Evolutionary conservation across 2,888 invertebrate genomes (phyloP), one percentile per base, ranked within the genome.

Genomic region (Archips crataeganus): DNA sequence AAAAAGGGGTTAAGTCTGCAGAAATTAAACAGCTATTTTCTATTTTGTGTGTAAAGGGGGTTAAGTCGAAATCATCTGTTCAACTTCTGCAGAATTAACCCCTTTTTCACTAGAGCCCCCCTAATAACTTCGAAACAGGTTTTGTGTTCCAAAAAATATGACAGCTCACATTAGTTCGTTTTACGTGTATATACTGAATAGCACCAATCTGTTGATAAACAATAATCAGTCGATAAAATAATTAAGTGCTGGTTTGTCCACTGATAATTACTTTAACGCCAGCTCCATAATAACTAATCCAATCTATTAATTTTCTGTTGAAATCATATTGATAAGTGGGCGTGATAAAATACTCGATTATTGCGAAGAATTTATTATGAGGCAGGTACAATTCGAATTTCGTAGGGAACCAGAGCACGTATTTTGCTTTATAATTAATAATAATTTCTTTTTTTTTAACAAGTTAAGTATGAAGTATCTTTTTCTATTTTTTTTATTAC

Each of bases 121-220:
- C 0, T 42, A 9, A 9, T 62, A 15, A 10, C 15, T 15, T 39
- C 36, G n/a, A 49, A 49, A n/a, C 3, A 15, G 23, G 36, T 36
- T 34, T 59, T 60, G 36, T 32, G 57, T 11, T 32, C 4, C 57
- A 57, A 23, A 61, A 23, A n/a, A 63, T 34, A 49, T 63, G 45
- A 13, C 15, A 42, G 1, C 8, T 47, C 32, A 63, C n/a, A 4
- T 42, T 47, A 5, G 63, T 45, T 45, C 11, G n/a, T 62, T 63
- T 42, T 42, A 4, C 3, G 39, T 61, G 39, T 47, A 51, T 1
- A 23, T 23, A 23, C 23, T 23, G 23, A 67, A 66, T 65, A 34
- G n/a, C 23, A 61, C 34, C 65, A 60, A 61, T 61, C 49, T 61
- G 15, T 68, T 59, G 32, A 65, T 63, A 63, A 63, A 32, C 13